Evolutionary conservation across 1,140 invertebrate genomes (phyloP).

Genomic region (Caenorhabditis elegans): WBcel235 BX284603.4:5833001-5833500

Average conservation of each 20-base stretch:
- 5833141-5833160: no score
- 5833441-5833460: neutral
- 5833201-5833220: no score
- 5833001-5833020: conserved; percentile 64
- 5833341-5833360: neutral
- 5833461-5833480: no score
- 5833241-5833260: no score
- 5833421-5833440: neutral
- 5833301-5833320: conserved; percentile 64
- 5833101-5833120: no score
- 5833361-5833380: conserved; percentile 13
- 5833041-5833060: conserved; percentile 65
- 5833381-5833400: conserved; percentile 21
- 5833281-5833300: conserved; percentile 65
- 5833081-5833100: no score
- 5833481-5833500: no score
- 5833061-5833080: conserved; percentile 40
- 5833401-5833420: neutral
- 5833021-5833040: conserved; percentile 66
- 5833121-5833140: no score
- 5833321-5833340: conserved; percentile 60
- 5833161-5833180: no score
- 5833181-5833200: no score
- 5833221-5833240: no score
- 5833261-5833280: no score